Base-by-base conservation (phyloP, 2,113 vertebrate species). In the Alaudala cheleensis region DNA sequence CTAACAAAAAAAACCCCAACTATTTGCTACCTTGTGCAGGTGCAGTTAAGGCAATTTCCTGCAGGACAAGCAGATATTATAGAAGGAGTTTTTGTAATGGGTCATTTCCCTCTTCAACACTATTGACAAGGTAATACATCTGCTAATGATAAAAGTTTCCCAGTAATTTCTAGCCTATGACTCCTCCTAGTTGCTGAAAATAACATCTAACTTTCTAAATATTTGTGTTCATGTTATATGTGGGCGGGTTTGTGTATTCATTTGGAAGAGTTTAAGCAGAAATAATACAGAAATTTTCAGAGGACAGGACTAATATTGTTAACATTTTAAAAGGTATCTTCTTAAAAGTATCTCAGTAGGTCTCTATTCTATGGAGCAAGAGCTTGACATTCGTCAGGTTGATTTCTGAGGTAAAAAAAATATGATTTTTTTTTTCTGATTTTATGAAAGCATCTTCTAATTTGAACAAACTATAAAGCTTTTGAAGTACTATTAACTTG, bases 61-160 rank as follows among this genome's bases (percentile, higher is more conserved):
- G 31, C 33, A 61, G 12, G n/a, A 82, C 47, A 70, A 19, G 17
- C 11, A 53, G 16, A 6, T n/a, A 31, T 19, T 73, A 15, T 5
- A 56, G 17, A 29, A 1, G 51, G 0, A 5, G 0, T 6, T 76
- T 49, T 65, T 47, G 26, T n/a, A 61, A 66, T 33, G 18, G 21
- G 45, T 62, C 7, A 7, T 81, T 92, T 78, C 5, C 33, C 21
- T 50, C 11, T 51, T 58, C 69, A 58, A 12, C 18, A 34, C 21
- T 80, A 37, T n/a, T 60, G 34, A 29, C 31, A 76, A 64, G 4
- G 2, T 47, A 79, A 57, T 67, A 44, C 8, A n/a, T 20, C 25
- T 80, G 34, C 5, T 77, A 72, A 64, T 51, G 22, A 20, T 56
- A 57, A 24, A 90, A 37, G 3, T 40, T 88, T 61, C 11, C 14